Conservation (phyloP, 2,113 vertebrate genomes). For the Saccopteryx bilineata region DNA sequence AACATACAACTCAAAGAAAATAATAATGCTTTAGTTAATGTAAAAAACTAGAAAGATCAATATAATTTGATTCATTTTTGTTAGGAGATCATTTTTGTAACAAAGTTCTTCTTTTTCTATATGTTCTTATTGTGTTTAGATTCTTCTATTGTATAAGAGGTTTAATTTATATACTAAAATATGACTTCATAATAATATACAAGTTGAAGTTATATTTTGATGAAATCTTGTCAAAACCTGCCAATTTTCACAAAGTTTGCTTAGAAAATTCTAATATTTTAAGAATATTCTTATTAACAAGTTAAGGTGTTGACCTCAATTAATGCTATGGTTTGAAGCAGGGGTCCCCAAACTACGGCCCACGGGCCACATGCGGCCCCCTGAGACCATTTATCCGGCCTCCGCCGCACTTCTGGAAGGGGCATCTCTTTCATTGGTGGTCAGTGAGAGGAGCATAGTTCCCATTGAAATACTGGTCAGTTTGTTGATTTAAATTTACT, state of each 20-base stretch:
- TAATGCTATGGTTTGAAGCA: not conserved
- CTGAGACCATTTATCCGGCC: too few species aligned
- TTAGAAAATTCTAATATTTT: slow-evolving; percentile 10
- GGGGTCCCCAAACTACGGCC: too few species aligned
- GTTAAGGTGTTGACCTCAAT: not conserved
- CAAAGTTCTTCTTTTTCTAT: not conserved
- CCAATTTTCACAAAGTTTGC: not conserved
- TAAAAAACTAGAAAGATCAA: not conserved
- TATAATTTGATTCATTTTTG: not conserved
- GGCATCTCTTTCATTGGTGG: too few species aligned
- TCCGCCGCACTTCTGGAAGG: too few species aligned
- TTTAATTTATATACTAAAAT: slow-evolving; percentile 40
- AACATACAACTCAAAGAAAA: not conserved
- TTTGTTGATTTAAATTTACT: too few species aligned
- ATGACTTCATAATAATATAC: not conserved
- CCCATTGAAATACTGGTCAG: too few species aligned
- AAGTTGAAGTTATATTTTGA: not conserved
- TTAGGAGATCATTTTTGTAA: not conserved
- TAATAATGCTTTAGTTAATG: not conserved
- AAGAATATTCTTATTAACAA: not conserved
- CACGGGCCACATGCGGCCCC: too few species aligned
- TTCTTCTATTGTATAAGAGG: not conserved
- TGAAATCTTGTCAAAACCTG: not conserved
- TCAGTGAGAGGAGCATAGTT: too few species aligned
- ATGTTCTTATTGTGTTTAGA: not conserved